A percentile compares a stretch with the other conserved stretches of the same genome.
phyloP scores from a whole-genome alignment of 53 echinoderm and acorn worm species.

The Zoroaster sp. region DNA sequence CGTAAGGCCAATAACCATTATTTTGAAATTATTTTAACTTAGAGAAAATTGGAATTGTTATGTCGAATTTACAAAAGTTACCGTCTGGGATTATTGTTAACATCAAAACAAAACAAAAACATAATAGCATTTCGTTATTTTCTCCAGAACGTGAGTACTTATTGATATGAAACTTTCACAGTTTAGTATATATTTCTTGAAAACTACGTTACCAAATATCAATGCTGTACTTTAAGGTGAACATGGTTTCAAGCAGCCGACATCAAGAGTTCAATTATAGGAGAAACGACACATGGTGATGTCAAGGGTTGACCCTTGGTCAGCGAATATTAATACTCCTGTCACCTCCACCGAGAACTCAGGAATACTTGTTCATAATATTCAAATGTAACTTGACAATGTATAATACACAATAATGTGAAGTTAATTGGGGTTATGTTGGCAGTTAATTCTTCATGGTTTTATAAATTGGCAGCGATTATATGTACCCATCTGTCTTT shows the following conservation, averaged over 20 bases:
- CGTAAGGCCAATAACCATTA: too few species aligned
- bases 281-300: background rate
- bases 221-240: too few species aligned
- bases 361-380: background rate
- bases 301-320: constrained; percentile 3
- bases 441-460: background rate
- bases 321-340: background rate
- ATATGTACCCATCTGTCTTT: background rate
- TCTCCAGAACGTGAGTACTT: too few species aligned
- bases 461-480: background rate
- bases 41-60: too few species aligned
- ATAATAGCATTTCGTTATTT: too few species aligned
- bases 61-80: too few species aligned
- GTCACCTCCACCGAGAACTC: background rate
- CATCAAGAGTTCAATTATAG: background rate
- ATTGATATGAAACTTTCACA: too few species aligned
- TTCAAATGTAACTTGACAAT: background rate
- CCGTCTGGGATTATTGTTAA: too few species aligned
- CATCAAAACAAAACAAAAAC: too few species aligned
- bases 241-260: background rate
- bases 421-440: background rate
- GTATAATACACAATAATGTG: background rate
- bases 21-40: too few species aligned
- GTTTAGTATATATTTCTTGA: too few species aligned
- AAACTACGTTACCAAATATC: too few species aligned